A percentile compares a stretch with the other conserved stretches of the same genome.
These are phyloP conservation scores for Bradysia coprophila DNA, from an alignment of 1,140 invertebrate genomes.

Conservation along the genomic window DNA sequence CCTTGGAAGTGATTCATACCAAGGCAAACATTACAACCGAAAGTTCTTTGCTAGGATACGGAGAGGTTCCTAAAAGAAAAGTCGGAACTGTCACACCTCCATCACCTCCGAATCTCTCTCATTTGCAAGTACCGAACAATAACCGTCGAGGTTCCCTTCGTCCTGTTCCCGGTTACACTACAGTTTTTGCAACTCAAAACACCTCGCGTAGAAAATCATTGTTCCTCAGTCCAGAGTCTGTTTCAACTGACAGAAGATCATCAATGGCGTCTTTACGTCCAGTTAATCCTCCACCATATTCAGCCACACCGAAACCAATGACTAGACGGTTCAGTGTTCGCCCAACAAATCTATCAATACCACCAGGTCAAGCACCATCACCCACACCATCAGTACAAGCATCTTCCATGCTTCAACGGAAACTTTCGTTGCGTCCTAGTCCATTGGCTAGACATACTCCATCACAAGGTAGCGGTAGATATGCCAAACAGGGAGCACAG, in stretches of 20 bases:
- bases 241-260: not conserved
- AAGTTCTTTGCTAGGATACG: not conserved
- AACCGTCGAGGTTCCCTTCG: slow-evolving; percentile 13
- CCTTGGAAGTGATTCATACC: slow-evolving; percentile 39
- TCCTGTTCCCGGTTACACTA: slow-evolving; percentile 14
- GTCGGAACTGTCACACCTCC: slow-evolving; percentile 31
- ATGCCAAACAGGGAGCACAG: not conserved
- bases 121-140: not conserved
- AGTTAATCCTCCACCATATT: not conserved
- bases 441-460: slow-evolving; percentile 16
- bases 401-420: slow-evolving; percentile 18
- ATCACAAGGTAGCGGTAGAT: slow-evolving; percentile 6
- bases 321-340: slow-evolving; percentile 20
- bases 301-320: not conserved
- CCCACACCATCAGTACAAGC: not conserved
- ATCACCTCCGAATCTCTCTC: slow-evolving; percentile 8
- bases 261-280: not conserved
- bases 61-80: slow-evolving; percentile 26
- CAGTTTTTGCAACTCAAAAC: slow-evolving; percentile 15
- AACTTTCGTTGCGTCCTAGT: slow-evolving; percentile 19
- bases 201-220: not conserved
- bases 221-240: not conserved
- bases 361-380: slow-evolving; percentile 16
- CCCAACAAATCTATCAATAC: slow-evolving; percentile 19
- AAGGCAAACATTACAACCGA: slow-evolving; percentile 11